Conservation (phyloP, 2,888 invertebrate species). For the Acholoe squamosa region DNA sequence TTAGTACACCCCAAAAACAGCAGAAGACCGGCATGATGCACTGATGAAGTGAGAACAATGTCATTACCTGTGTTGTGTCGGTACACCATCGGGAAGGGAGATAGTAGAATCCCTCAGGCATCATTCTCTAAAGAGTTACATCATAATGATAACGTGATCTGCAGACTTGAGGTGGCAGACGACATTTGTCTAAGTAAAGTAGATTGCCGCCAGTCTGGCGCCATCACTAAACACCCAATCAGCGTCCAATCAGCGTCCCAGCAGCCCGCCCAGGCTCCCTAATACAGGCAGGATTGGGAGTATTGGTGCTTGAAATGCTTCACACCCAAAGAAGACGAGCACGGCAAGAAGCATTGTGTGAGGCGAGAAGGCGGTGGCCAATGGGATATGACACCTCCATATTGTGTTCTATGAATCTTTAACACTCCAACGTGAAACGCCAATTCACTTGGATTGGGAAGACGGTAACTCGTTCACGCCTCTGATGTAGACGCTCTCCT, state of each 20-base stretch:
- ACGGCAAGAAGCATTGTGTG: conserved; percentile 8
- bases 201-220: neutral
- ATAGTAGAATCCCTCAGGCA: no score
- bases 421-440: neutral
- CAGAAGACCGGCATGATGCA: no score
- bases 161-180: neutral
- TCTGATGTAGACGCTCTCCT: no score
- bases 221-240: conserved; percentile 17
- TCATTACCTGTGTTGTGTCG: no score
- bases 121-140: no score
- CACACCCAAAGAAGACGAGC: neutral
- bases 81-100: no score
- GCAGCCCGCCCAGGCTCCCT: no score
- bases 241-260: neutral
- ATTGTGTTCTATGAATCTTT: conserved; percentile 36
- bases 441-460: no score
- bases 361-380: neutral
- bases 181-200: conserved; percentile 10
- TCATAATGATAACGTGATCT: neutral
- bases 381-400: conserved; percentile 29
- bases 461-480: no score
- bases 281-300: neutral
- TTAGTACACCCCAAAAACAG: no score
- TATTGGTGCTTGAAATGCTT: neutral
- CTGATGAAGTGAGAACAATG: no score